Conservation (phyloP, 1,140 invertebrate genomes). For the Dermatophagoides farinae region DNA sequence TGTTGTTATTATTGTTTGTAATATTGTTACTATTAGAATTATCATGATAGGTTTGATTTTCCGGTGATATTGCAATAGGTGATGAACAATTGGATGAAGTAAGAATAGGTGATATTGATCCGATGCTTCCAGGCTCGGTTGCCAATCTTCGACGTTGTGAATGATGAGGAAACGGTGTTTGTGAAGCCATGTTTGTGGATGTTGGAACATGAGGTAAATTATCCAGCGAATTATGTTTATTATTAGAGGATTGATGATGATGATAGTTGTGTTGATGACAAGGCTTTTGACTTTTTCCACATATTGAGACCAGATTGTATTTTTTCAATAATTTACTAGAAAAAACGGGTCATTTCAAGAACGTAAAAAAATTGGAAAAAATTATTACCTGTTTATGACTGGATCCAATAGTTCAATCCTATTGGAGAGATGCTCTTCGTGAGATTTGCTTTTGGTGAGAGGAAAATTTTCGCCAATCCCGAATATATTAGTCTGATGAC, state of each 20-base stretch:
- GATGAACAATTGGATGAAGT: conserved; percentile 45
- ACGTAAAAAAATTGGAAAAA: conserved; percentile 1
- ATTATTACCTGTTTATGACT: conserved; percentile 20
- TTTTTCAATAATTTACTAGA: conserved; percentile 1
- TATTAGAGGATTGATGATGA: neutral
- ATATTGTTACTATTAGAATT: neutral
- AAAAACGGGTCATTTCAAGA: neutral
- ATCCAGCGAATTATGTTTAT: conserved; percentile 7
- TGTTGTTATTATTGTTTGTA: neutral
- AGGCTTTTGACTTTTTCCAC: neutral
- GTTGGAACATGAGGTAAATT: neutral
- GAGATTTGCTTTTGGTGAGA: conserved; percentile 69
- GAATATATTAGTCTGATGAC: conserved; percentile 37
- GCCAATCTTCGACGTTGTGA: conserved; percentile 36
- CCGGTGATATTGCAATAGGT: conserved; percentile 34
- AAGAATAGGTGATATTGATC: conserved; percentile 31
- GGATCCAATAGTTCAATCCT: conserved; percentile 32
- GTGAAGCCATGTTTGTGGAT: too few relatives aligned
- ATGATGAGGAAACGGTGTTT: neutral
- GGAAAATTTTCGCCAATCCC: conserved; percentile 35
- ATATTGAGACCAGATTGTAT: neutral
- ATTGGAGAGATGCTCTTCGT: conserved; percentile 63
- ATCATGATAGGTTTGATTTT: neutral
- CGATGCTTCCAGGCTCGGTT: conserved; percentile 40
- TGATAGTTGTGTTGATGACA: neutral